phyloP scores from a whole-genome alignment of 2,797 vertebrate genomes.

The Coranthus polyacanthus region DNA sequence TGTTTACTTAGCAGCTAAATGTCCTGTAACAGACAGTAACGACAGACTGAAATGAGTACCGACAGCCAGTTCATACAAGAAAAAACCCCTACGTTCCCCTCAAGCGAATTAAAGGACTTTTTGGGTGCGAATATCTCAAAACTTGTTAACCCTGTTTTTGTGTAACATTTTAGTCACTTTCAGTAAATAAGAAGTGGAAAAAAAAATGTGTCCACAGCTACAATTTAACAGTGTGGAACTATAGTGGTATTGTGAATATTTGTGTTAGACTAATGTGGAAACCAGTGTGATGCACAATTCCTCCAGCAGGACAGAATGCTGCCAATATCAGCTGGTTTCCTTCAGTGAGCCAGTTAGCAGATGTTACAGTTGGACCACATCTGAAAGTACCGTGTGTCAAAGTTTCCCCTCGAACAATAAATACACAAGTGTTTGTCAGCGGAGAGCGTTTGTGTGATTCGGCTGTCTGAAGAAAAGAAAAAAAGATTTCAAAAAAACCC shows the following conservation, averaged over 20 bases:
- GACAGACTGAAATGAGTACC: neutral
- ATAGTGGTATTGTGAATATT: slow-evolving; percentile 36
- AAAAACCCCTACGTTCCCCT: too few relatives aligned
- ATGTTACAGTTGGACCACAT: slow-evolving; percentile 21
- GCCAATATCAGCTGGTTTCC: neutral
- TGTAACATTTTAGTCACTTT: neutral
- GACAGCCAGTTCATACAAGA: neutral
- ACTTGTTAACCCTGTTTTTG: too few relatives aligned
- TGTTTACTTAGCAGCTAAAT: slow-evolving; percentile 28
- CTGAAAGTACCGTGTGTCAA: slow-evolving; percentile 17
- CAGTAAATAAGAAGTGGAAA: neutral
- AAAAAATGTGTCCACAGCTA: neutral
- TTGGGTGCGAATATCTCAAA: too few relatives aligned
- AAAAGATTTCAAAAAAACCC: too few relatives aligned
- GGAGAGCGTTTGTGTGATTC: neutral
- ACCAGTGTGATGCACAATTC: neutral
- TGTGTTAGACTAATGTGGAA: neutral
- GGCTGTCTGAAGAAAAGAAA: too few relatives aligned
- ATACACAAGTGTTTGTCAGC: slow-evolving; percentile 27
- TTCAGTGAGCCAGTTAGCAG: slow-evolving; percentile 18
- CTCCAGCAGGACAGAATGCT: slow-evolving; percentile 38
- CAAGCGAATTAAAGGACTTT: too few relatives aligned
- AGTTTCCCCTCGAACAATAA: slow-evolving; percentile 36
- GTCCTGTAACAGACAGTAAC: neutral
- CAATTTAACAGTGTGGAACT: slow-evolving; percentile 25